Percentiles rank a stretch among this genome's conserved stretches.
Conservation (phyloP, 2,888 invertebrate species). For the Euzophera pinguis region DNA sequence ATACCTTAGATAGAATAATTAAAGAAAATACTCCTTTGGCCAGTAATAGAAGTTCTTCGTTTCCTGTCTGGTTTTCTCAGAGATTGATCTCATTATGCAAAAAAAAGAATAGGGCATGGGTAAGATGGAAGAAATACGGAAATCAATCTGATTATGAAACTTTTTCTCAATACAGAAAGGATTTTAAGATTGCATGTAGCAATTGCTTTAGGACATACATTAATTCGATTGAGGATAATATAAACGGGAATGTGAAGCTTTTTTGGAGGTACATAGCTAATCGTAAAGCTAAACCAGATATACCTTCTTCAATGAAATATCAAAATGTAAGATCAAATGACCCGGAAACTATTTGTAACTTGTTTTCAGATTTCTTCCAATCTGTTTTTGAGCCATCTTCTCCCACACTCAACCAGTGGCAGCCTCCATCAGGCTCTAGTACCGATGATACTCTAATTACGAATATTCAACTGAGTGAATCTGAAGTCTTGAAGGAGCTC, state of each 20-base stretch:
- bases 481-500: background rate
- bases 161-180: background rate
- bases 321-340: background rate
- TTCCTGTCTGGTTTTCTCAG: background rate
- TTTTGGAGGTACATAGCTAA: background rate
- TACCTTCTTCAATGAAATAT: background rate
- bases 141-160: background rate
- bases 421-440: background rate
- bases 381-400: background rate
- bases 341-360: constrained; percentile 26
- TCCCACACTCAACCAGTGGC: background rate
- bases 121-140: background rate
- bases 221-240: background rate
- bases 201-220: background rate
- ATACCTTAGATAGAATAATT: background rate
- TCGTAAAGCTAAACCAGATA: background rate
- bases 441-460: background rate
- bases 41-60: background rate
- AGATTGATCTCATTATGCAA: background rate
- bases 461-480: background rate
- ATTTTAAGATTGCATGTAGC: background rate
- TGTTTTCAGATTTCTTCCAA: constrained; percentile 70
- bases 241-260: background rate
- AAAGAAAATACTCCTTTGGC: background rate
- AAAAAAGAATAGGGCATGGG: background rate